phyloP scores from a whole-genome alignment of 2,888 invertebrate genomes.

The Margaritifera margaritifera region DNA sequence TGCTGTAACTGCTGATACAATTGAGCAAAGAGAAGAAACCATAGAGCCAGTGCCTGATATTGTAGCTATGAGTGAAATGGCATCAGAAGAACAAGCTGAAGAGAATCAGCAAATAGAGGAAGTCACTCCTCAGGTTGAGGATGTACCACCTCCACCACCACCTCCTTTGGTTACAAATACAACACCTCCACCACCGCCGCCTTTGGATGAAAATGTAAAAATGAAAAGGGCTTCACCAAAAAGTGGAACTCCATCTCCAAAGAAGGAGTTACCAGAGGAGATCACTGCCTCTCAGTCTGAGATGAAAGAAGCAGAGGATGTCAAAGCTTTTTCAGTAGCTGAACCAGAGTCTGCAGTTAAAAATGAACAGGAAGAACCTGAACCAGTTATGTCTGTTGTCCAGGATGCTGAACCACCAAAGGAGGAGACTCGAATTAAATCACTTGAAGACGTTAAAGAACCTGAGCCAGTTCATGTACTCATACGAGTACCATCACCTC shows the following conservation, averaged over 20 bases:
- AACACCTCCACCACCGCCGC: conserved; percentile 41
- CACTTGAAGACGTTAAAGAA: conserved; percentile 5
- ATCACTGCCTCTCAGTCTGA: conserved; percentile 18
- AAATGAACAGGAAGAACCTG: too few relatives aligned
- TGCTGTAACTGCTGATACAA: conserved; percentile 7
- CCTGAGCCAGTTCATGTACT: conserved; percentile 6
- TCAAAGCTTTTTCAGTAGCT: conserved; percentile 1
- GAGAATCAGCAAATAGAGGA: conserved; percentile 10
- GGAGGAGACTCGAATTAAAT: too few relatives aligned
- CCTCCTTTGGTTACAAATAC: conserved; percentile 33
- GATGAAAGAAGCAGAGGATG: neutral
- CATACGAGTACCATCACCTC: neutral
- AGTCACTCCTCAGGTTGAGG: conserved; percentile 9
- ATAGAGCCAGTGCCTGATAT: conserved; percentile 8
- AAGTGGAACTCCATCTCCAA: conserved; percentile 40
- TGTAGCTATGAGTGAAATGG: neutral
- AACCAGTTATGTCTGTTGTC: too few relatives aligned
- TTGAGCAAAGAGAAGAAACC: conserved; percentile 7
- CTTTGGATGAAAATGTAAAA: conserved; percentile 38
- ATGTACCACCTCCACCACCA: conserved; percentile 30
- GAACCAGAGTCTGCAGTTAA: conserved; percentile 12
- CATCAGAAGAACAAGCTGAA: conserved; percentile 4
- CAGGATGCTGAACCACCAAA: too few relatives aligned
- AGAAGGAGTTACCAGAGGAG: conserved; percentile 31
- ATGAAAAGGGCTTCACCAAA: conserved; percentile 25